Conservation (phyloP, 2,113 vertebrate genomes). For the Edolisoma coerulescens region DNA sequence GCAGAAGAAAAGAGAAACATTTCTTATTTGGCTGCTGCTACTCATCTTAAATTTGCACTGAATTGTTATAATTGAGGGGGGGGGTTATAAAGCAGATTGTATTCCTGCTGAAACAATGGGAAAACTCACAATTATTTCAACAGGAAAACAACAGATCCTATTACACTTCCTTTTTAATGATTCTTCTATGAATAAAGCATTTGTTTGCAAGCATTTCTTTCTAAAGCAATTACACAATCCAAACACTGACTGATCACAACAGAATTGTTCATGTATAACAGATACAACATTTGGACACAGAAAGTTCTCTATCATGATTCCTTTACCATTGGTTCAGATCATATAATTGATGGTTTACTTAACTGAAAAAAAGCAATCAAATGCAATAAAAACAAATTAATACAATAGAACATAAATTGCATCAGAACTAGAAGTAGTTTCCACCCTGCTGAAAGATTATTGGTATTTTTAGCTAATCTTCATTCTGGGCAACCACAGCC, state of each 20-base stretch:
- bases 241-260: not conserved
- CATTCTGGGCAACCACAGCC: not conserved
- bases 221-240: not conserved
- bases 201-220: conserved; percentile 9
- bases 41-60: not conserved
- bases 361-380: not conserved
- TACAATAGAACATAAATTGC: not conserved
- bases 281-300: not conserved
- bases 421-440: not conserved
- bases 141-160: not conserved
- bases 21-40: not conserved
- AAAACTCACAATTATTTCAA: not conserved
- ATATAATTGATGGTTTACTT: not conserved
- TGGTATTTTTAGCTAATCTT: not conserved
- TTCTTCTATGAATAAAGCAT: not conserved
- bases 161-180: not conserved
- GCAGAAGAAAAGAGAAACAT: not conserved
- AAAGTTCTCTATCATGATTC: not conserved
- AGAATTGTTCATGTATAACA: not conserved
- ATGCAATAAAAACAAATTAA: not conserved
- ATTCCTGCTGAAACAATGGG: not conserved
- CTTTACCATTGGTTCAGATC: not conserved
- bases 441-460: not conserved
- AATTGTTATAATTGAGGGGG: not conserved
- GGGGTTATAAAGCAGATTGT: not conserved